Evolutionary conservation across 2,797 vertebrate genomes (phyloP).

Genomic region (Chloroceryle amazona): DNA sequence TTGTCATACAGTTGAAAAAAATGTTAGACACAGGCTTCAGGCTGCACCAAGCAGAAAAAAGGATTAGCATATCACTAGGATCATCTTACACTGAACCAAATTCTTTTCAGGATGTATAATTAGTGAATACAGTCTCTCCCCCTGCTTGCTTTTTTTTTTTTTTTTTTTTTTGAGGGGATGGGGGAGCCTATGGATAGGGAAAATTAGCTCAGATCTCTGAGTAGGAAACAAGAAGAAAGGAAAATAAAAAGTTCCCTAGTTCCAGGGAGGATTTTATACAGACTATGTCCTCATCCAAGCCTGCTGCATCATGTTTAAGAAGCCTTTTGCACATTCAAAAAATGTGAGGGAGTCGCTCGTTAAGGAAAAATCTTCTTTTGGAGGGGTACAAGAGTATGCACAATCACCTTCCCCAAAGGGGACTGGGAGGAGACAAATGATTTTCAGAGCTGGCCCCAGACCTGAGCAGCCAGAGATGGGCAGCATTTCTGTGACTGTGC

Average conservation of each 20-base stretch:
- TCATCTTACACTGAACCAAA: slow-evolving; percentile 95
- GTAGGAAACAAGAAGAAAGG: slow-evolving; percentile 71
- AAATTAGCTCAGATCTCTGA: slow-evolving; percentile 76
- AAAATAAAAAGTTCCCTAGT: slow-evolving; percentile 63
- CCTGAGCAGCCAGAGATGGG: neutral
- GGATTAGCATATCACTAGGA: slow-evolving; percentile 99
- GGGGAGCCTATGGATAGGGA: slow-evolving; percentile 63
- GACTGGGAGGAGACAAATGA: neutral
- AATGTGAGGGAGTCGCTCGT: neutral
- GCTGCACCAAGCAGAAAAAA: slow-evolving; percentile 89
- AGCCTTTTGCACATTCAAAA: neutral
- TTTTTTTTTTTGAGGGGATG: slow-evolving; percentile 25
- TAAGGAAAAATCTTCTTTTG: neutral
- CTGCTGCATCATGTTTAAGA: neutral
- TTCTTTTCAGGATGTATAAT: slow-evolving; percentile 89
- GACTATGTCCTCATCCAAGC: neutral
- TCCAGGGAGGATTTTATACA: slow-evolving; percentile 1
- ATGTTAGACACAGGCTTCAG: slow-evolving; percentile 87
- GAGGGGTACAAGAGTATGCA: neutral
- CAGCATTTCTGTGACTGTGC: neutral
- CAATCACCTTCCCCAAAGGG: neutral
- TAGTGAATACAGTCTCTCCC: slow-evolving; percentile 79
- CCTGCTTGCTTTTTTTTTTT: accelerated
- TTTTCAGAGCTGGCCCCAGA: neutral
- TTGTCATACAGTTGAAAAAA: slow-evolving; percentile 89